These are phyloP conservation scores for Lampris megalopsis DNA, from an alignment of 2,113 vertebrate species.

Conservation along the genomic window DNA sequence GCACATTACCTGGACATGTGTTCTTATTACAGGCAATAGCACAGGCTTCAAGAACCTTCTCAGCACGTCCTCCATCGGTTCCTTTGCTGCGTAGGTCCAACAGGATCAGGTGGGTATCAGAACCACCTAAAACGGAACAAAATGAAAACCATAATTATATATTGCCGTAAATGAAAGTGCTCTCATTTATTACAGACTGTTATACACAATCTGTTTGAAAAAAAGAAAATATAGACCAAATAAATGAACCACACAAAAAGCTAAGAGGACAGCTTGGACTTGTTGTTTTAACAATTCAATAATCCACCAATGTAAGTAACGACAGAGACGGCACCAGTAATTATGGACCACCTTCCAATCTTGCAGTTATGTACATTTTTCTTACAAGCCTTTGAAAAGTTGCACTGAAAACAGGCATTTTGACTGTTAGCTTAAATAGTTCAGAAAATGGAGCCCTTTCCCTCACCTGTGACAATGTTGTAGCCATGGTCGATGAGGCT, in stretches of 20 bases:
- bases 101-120: slow-evolving; percentile 96
- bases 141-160: not conserved
- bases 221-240: no score
- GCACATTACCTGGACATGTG: slow-evolving; percentile 91
- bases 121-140: slow-evolving; percentile 85
- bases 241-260: no score
- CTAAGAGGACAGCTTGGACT: no score
- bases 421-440: no score
- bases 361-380: no score
- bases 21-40: slow-evolving; percentile 98
- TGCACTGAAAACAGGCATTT: no score
- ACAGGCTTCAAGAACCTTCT: slow-evolving; percentile 94
- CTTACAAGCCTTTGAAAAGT: no score
- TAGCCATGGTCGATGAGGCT: slow-evolving; percentile 87
- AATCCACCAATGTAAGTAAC: no score
- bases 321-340: no score
- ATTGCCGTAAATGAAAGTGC: not conserved
- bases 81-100: slow-evolving; percentile 91
- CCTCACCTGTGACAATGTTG: slow-evolving; percentile 90
- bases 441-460: not conserved
- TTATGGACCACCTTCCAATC: no score
- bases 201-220: not conserved
- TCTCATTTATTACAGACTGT: not conserved
- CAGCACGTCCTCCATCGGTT: slow-evolving; percentile 91
- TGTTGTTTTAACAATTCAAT: no score